Evolutionary conservation across 2,113 vertebrate genomes (phyloP), one percentile per base, ranked within the genome.

Genomic region (Thalassarche chlororhynchos): DNA sequence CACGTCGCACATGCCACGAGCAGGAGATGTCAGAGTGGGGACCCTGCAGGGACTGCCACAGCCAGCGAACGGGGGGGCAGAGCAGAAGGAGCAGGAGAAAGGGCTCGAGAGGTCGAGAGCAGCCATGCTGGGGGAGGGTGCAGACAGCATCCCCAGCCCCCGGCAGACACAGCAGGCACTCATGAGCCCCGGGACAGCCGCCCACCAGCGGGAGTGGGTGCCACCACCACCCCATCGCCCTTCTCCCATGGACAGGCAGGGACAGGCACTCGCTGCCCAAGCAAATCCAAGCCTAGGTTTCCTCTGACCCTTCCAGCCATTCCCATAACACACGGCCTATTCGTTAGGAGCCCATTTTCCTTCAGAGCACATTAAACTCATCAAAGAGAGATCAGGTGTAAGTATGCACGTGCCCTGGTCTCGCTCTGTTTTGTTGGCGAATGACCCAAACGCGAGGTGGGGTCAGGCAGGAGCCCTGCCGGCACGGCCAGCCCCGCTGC

Each of bases 351-450:
- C 24, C 40, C 0, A 0, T 36, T 81, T 62, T 14, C 52, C 47
- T 54, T n/a, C 26, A 14, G 74, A 84, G 36, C 75, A 32, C 70
- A 1, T 58, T 31, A 26, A 82, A 47, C 26, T 32, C 17, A 8
- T 26, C 19, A 10, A 29, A 49, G 0, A 10, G 40, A 49, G 46
- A 44, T n/a, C 16, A 19, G 69, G 40, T 49, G 2, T 17, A 34
- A 89, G 19, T 18, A 28, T 19, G 5, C 9, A 3, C 4, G 1
- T 16, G 14, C 29, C 26, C 49, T 47, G 29, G 0, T 17, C 52
- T 62, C 2, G 0, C 65, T 79, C 46, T 7, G 15, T 16, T 89
- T 54, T 61, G 23, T 3, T 13, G 17, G 40, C 4, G 4, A 62
- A 24, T 20, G 52, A 52, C 70, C 24, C 62, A 58, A 24, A 42